phyloP scores from a whole-genome alignment of 2,888 invertebrate genomes.

The Drosophila lacicola region DNA sequence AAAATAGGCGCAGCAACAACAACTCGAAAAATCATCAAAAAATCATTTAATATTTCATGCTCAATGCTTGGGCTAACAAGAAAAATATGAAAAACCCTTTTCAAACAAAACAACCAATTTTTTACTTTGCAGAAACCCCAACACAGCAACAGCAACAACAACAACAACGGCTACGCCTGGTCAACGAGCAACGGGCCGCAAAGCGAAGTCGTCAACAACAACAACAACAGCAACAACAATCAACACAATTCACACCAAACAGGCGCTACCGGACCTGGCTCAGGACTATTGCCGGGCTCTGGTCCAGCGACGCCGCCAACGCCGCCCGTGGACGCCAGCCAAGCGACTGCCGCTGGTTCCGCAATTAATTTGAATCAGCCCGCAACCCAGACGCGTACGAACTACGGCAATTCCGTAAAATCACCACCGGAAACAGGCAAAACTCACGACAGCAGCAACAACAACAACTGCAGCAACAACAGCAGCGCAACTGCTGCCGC shows the following conservation, averaged over 20 bases:
- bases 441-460: conserved; percentile 47
- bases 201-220: conserved; percentile 47
- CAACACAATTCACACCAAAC: conserved; percentile 44
- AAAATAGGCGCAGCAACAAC: conserved; percentile 11
- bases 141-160: conserved; percentile 47
- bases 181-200: conserved; percentile 40
- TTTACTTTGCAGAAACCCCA: conserved; percentile 67
- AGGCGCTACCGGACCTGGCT: conserved; percentile 36
- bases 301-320: conserved; percentile 67
- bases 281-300: conserved; percentile 50
- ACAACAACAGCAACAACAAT: conserved; percentile 50
- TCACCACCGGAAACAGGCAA: conserved; percentile 69
- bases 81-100: conserved; percentile 54
- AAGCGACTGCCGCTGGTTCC: conserved; percentile 57
- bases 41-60: conserved; percentile 64
- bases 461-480: conserved; percentile 40
- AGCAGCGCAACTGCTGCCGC: conserved; percentile 48
- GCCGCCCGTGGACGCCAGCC: conserved; percentile 55
- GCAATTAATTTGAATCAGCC: conserved; percentile 78
- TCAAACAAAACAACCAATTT: conserved; percentile 45
- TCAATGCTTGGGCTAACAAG: conserved; percentile 42
- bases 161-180: conserved; percentile 62
- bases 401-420: conserved; percentile 71
- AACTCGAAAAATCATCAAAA: conserved; percentile 61
- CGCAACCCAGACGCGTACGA: conserved; percentile 69